A percentile compares a stretch with the other conserved stretches of the same genome.
These are phyloP conservation scores for Triplophysa rosa DNA, from an alignment of 2,113 vertebrate species.

Conservation along the genomic window DNA sequence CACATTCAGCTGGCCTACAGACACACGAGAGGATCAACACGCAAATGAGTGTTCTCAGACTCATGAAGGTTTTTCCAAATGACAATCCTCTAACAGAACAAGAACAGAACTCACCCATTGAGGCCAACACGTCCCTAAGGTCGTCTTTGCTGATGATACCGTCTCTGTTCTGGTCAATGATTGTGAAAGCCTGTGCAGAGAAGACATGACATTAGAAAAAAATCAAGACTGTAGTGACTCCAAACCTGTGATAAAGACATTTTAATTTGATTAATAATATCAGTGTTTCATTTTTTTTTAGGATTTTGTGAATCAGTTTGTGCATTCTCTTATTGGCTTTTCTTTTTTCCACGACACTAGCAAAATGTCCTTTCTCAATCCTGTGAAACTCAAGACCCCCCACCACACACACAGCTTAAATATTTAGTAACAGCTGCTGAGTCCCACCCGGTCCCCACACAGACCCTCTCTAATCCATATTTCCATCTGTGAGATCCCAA, in stretches of 20 bases:
- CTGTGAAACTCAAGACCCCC: conserved; percentile 68
- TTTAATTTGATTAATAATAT: neutral
- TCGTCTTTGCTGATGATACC: conserved; percentile 93
- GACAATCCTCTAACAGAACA: neutral
- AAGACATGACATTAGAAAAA: neutral
- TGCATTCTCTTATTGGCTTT: neutral
- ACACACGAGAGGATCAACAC: neutral
- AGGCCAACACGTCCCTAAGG: conserved; percentile 85
- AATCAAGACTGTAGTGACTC: neutral
- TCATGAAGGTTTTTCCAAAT: neutral
- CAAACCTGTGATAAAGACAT: neutral
- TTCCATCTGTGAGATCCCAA: conserved; percentile 52
- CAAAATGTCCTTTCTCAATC: conserved; percentile 14
- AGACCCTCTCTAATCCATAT: conserved; percentile 38
- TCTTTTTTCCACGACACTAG: neutral
- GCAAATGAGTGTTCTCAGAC: neutral
- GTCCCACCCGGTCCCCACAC: conserved; percentile 22
- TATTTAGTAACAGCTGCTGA: conserved; percentile 31
- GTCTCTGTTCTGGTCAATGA: conserved; percentile 91
- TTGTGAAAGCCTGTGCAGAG: conserved; percentile 83
- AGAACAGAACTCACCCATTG: conserved; percentile 77
- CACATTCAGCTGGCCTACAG: conserved; percentile 81
- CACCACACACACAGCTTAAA: conserved; percentile 52
- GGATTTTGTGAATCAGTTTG: too few relatives aligned
- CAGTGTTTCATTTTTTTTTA: too few relatives aligned